phyloP scores from a whole-genome alignment of 2,888 invertebrate species.

The Odontothrips loti region DNA sequence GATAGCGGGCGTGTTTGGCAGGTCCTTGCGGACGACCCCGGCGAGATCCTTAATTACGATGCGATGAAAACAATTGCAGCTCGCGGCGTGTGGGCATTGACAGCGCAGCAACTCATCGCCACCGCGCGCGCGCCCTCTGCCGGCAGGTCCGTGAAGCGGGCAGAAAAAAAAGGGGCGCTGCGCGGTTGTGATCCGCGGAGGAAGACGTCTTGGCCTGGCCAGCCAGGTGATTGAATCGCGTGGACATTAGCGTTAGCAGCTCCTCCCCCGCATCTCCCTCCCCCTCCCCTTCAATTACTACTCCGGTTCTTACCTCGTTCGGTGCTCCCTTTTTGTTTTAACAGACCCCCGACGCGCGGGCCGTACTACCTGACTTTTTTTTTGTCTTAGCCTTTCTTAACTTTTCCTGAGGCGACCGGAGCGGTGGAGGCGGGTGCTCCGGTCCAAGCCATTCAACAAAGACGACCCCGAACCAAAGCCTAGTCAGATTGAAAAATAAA shows the following conservation, averaged over 20 bases:
- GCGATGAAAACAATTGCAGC: not conserved
- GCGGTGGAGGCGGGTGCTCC: not conserved
- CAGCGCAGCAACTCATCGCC: not conserved
- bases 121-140: not conserved
- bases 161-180: not conserved
- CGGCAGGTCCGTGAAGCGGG: not conserved
- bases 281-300: not conserved
- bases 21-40: too few species aligned
- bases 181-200: too few species aligned
- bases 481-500: not conserved
- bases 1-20: too few species aligned
- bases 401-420: not conserved
- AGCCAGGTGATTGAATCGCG: conserved; percentile 11
- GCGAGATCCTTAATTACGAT: conserved; percentile 4
- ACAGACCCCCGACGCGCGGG: too few species aligned
- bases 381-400: not conserved
- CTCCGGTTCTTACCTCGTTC: not conserved
- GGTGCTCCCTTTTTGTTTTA: too few species aligned
- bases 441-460: too few species aligned
- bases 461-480: too few species aligned
- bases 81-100: not conserved
- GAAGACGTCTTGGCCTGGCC: too few species aligned
- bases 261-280: not conserved
- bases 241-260: not conserved
- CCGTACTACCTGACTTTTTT: not conserved